Base-by-base conservation (phyloP, 2,888 invertebrate genomes). In the Drosophila buzzatii region DNA sequence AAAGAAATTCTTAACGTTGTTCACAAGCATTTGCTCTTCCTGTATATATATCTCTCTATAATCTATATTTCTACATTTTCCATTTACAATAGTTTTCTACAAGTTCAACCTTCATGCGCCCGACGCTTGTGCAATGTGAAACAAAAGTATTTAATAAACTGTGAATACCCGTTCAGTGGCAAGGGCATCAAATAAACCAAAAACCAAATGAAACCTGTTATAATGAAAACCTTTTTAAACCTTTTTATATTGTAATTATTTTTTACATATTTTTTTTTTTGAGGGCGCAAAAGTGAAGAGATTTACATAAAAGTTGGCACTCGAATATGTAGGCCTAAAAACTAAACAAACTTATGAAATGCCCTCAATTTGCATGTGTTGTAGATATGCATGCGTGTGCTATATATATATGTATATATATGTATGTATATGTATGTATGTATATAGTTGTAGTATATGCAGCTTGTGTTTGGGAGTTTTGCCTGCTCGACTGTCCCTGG, bases 331-430 rank as follows among this genome's bases (percentile, higher is more conserved):
- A 78, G 77, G 77, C 79, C 77, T 76, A 47, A 14, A 39, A 27
- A 41, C n/a, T 41, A 41, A 41, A 41, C 9, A 33, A 33, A 3
- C 57, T 77, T 64, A 75, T 75, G 77, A 77, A 79, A 77, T 65
- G 71, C 80, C 80, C 77, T 76, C 77, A 78, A 78, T 78, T 79
- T 71, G 76, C 76, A 59, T 78, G 49, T 42, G 18, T 39, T 39
- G 7, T 39, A 18, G 12, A 9, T 42, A 9, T 44, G 18, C 9
- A 20, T 20, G 6, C 23, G 5, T 49, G 6, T n/a, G n/a, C 4
- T 31, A 10, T 31, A 31, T n/a, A 55, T n/a, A 55, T 58, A 58
- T 27, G 14, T n/a, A 8, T 52, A 69, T 31, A 2, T 12, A 14
- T 1, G 1, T 39, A 1, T 57, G n/a, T 33, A 8, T 60, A 3